Percentiles rank a stretch among this genome's conserved stretches.
Conservation (phyloP, 2,888 invertebrate species). For the Nyleta sp. region DNA sequence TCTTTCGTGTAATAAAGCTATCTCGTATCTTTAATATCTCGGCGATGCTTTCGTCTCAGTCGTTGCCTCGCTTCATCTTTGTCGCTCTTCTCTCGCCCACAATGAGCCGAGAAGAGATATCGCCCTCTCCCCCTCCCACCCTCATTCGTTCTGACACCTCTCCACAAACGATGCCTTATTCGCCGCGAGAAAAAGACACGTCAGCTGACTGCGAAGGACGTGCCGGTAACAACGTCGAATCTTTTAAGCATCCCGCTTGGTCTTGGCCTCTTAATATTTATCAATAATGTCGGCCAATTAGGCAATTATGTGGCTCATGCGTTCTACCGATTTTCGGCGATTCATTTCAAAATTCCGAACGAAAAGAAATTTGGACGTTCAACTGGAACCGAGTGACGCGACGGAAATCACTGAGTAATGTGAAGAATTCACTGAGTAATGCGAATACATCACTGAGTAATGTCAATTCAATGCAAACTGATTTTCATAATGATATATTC, state of each 20-base stretch:
- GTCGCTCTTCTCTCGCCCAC: conserved; percentile 37
- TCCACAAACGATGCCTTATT: conserved; percentile 74
- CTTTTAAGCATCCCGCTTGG: conserved; percentile 42
- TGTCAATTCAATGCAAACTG: no score
- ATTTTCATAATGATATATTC: no score
- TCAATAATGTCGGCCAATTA: conserved; percentile 63
- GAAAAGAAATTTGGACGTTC: no score
- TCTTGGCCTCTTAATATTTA: conserved; percentile 51
- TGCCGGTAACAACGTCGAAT: conserved; percentile 66
- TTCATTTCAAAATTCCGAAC: conserved; percentile 15
- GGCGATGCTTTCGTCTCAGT: conserved; percentile 20
- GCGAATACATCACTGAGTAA: no score
- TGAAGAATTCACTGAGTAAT: no score
- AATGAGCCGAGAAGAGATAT: conserved; percentile 63
- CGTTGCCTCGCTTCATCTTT: conserved; percentile 30
- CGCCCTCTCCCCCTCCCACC: conserved; percentile 30
- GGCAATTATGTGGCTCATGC: conserved; percentile 54
- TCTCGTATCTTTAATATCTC: conserved; percentile 77
- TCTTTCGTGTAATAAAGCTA: conserved; percentile 78
- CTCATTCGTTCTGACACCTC: conserved; percentile 70
- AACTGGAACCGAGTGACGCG: background rate
- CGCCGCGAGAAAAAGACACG: conserved; percentile 74
- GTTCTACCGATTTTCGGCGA: conserved; percentile 26
- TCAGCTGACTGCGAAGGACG: conserved; percentile 71
- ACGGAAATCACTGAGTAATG: no score